phyloP scores from a whole-genome alignment of 2,888 invertebrate species.

The Tachina grossa region DNA sequence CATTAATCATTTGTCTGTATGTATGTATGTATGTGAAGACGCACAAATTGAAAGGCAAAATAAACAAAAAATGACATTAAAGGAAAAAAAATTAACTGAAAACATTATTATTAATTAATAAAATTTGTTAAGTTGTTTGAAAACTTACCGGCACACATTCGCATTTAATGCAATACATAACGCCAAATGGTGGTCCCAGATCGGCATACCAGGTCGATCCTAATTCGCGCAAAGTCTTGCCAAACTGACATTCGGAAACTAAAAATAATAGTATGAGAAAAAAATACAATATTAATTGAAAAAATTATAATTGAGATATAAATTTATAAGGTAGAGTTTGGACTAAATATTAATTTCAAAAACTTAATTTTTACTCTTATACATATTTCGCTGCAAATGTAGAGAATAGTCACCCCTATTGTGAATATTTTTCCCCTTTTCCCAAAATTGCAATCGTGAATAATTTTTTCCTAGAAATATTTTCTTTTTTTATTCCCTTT shows the following conservation, averaged over 20 bases:
- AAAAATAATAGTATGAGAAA: constrained; percentile 73
- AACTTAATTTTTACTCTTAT: no score
- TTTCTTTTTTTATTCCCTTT: no score
- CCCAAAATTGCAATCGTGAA: no score
- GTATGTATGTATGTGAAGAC: neutral
- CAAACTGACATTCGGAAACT: constrained; percentile 95
- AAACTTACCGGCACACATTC: constrained; percentile 95
- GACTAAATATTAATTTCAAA: no score
- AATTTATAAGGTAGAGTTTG: no score
- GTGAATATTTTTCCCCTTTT: no score
- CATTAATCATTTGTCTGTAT: constrained; percentile 77
- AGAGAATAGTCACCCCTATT: no score
- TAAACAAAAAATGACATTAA: constrained; percentile 17
- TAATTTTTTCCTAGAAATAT: no score
- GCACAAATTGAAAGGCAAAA: constrained; percentile 3
- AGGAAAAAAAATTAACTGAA: neutral
- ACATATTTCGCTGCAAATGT: no score
- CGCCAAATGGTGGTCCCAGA: constrained; percentile 95
- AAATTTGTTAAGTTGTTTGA: constrained; percentile 30
- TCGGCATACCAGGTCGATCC: constrained; percentile 97
- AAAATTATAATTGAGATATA: neutral
- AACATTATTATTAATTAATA: constrained; percentile 31
- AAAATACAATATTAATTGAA: constrained; percentile 15
- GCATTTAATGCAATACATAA: constrained; percentile 97
- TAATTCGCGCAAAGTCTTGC: constrained; percentile 92